A percentile compares a stretch with the other conserved stretches of the same genome.
These are phyloP conservation scores for Scatophagus argus DNA, from an alignment of 2,113 vertebrate species.

Conservation along the genomic window DNA sequence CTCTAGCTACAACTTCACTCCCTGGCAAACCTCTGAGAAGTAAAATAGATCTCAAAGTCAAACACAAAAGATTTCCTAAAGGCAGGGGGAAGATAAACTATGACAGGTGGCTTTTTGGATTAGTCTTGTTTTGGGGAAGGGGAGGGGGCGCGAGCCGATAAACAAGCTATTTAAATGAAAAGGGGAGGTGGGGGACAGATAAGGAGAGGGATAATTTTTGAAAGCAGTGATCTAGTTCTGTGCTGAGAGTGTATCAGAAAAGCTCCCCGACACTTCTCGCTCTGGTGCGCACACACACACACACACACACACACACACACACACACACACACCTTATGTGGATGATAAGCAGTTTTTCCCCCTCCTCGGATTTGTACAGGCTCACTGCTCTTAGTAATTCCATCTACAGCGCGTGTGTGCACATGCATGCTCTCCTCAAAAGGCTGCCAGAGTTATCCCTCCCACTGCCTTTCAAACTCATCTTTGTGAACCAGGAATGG, in stretches of 20 bases:
- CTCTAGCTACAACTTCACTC: constrained; percentile 69
- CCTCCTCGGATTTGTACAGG: constrained; percentile 74
- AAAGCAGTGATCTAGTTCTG: constrained; percentile 72
- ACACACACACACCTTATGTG: constrained; percentile 61
- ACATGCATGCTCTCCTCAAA: constrained; percentile 10
- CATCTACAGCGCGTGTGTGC: constrained; percentile 39
- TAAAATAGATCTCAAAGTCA: constrained; percentile 80
- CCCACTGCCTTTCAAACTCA: constrained; percentile 40
- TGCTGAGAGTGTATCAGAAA: constrained; percentile 75
- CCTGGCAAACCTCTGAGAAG: constrained; percentile 59
- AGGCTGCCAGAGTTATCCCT: constrained; percentile 35
- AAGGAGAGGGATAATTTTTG: constrained; percentile 75
- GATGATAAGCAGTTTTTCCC: constrained; percentile 60
- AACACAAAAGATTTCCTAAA: constrained; percentile 75
- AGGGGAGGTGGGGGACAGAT: constrained; percentile 64
- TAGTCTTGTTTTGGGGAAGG: constrained; percentile 76
- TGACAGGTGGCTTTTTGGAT: constrained; percentile 80
- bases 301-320: constrained; percentile 53
- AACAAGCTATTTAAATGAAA: constrained; percentile 81
- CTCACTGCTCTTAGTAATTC: constrained; percentile 75
- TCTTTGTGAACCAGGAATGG: constrained; percentile 35
- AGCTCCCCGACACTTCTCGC: constrained; percentile 64
- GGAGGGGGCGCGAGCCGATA: constrained; percentile 65
- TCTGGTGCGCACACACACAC: constrained; percentile 48
- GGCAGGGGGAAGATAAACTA: constrained; percentile 72